Percentiles rank a stretch among this genome's conserved stretches.
Evolutionary conservation across 2,888 invertebrate genomes (phyloP).

Genomic region (Metopia argyrocephala): DNA sequence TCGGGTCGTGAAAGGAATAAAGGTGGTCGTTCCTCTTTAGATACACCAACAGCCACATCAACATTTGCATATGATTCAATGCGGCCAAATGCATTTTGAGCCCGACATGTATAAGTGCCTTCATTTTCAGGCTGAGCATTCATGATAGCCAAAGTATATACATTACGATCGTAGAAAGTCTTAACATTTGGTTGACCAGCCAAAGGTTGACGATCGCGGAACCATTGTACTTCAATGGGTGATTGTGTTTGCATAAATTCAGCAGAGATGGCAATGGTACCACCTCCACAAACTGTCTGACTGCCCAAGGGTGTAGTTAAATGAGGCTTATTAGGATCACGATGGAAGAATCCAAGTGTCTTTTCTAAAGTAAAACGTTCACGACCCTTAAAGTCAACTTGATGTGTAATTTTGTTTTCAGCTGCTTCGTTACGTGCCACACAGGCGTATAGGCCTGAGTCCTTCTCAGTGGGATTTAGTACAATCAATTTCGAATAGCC

Average conservation of each 20-base stretch:
- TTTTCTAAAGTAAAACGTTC: slow-evolving; percentile 78
- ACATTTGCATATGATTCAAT: slow-evolving; percentile 87
- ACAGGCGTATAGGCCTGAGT: slow-evolving; percentile 88
- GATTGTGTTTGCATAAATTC: slow-evolving; percentile 84
- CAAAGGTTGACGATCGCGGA: slow-evolving; percentile 82
- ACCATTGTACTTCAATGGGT: slow-evolving; percentile 88
- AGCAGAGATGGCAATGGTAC: slow-evolving; percentile 89
- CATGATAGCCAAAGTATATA: slow-evolving; percentile 86
- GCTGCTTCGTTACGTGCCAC: slow-evolving; percentile 86
- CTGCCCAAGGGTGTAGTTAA: slow-evolving; percentile 85
- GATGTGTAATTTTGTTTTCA: slow-evolving; percentile 86
- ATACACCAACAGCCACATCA: slow-evolving; percentile 84
- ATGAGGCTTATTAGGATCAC: slow-evolving; percentile 83
- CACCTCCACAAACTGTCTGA: slow-evolving; percentile 86
- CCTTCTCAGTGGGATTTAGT: slow-evolving; percentile 82
- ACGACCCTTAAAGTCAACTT: slow-evolving; percentile 82
- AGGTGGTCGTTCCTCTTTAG: slow-evolving; percentile 81
- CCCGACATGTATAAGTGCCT: slow-evolving; percentile 88
- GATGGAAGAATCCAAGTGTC: slow-evolving; percentile 78
- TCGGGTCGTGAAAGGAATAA: slow-evolving; percentile 89
- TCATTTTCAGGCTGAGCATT: slow-evolving; percentile 86
- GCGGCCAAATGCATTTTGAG: slow-evolving; percentile 85
- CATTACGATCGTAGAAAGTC: slow-evolving; percentile 83
- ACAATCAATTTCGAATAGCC: slow-evolving; percentile 87
- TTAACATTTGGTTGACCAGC: slow-evolving; percentile 82